These are phyloP conservation scores for Hermaeophaga mercurialis DNA, from an alignment of 2,888 invertebrate species.

Conservation along the genomic window DNA sequence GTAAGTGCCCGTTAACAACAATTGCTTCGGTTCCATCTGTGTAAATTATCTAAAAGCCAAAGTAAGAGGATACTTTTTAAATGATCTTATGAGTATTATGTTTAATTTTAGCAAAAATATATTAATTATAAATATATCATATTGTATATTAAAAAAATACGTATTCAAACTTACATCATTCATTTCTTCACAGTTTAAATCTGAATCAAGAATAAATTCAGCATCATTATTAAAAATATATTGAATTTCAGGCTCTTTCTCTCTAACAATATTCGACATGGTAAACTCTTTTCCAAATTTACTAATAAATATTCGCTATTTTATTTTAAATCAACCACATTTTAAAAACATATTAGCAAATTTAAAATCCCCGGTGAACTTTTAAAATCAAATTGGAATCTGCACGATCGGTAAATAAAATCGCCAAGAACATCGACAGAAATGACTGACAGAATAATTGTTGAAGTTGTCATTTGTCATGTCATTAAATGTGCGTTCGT, in stretches of 20 bases:
- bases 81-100: too few relatives aligned
- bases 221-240: conserved; percentile 34
- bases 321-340: too few relatives aligned
- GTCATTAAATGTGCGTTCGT: too few relatives aligned
- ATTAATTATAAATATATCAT: too few relatives aligned
- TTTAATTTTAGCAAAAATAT: background rate
- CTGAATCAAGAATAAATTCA: conserved; percentile 30
- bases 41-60: conserved; percentile 40
- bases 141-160: background rate
- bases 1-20: conserved; percentile 42
- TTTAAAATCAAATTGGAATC: conserved; percentile 32
- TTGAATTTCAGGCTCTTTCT: conserved; percentile 30
- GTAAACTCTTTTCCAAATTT: background rate
- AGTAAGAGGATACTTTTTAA: too few relatives aligned
- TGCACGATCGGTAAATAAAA: conserved; percentile 46
- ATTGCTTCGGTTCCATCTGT: conserved; percentile 42
- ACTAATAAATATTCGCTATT: background rate
- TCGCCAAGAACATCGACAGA: conserved; percentile 29
- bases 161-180: conserved; percentile 33
- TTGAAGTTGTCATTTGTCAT: background rate
- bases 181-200: conserved; percentile 28
- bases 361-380: conserved; percentile 3
- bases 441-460: conserved; percentile 15
- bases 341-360: too few relatives aligned
- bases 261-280: conserved; percentile 30